Evolutionary conservation across 2,888 invertebrate species (phyloP).

Genomic region (Spisula subtruncata): DNA sequence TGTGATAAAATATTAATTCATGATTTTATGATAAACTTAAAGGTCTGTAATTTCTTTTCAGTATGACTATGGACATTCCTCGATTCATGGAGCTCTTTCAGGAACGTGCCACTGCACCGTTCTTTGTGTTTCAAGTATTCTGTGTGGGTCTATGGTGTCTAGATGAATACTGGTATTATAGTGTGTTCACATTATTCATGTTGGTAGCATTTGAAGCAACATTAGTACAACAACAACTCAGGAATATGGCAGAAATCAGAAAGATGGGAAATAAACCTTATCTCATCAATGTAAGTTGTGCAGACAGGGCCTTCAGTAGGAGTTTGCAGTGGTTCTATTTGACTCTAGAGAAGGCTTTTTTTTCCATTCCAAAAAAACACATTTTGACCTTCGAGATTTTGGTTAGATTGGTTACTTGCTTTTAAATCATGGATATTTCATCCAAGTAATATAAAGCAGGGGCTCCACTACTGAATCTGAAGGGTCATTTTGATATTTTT

Average conservation of each 20-base stretch:
- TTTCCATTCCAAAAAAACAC: too few relatives aligned
- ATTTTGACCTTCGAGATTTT: too few relatives aligned
- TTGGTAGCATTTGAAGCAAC: slow-evolving; percentile 98
- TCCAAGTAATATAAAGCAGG: too few relatives aligned
- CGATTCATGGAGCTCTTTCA: slow-evolving; percentile 98
- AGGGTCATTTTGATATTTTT: too few relatives aligned
- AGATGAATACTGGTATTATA: slow-evolving; percentile 99
- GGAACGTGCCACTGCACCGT: slow-evolving; percentile 99
- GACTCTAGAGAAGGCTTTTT: too few relatives aligned
- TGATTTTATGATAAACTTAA: too few relatives aligned
- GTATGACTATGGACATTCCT: slow-evolving; percentile 95
- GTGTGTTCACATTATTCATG: slow-evolving; percentile 98
- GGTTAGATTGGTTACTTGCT: too few relatives aligned
- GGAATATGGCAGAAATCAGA: slow-evolving; percentile 99
- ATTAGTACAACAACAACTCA: slow-evolving; percentile 98
- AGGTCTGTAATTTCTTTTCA: slow-evolving; percentile 83
- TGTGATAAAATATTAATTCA: too few relatives aligned
- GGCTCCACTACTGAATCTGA: too few relatives aligned
- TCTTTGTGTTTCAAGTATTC: slow-evolving; percentile 99
- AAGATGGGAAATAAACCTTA: slow-evolving; percentile 99
- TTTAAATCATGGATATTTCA: too few relatives aligned
- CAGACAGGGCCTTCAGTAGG: too few relatives aligned
- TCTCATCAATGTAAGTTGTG: slow-evolving; percentile 90
- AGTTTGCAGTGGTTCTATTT: too few relatives aligned
- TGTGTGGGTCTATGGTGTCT: slow-evolving; percentile 99